phyloP scores from a whole-genome alignment of 1,140 invertebrate genomes.

The Campoletis sonorensis region DNA sequence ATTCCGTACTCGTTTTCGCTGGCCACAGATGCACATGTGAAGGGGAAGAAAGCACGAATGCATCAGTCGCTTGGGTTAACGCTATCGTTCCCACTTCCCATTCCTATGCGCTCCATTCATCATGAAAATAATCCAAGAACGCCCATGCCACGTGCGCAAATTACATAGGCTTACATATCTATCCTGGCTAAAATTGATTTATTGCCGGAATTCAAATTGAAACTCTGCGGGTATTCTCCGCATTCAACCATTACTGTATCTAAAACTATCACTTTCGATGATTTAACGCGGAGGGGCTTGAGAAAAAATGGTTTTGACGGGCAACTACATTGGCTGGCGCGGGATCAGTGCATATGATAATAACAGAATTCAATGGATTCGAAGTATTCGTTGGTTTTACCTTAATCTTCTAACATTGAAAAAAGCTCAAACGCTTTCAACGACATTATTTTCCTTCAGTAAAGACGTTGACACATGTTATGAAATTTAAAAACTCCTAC shows the following conservation, averaged over 20 bases:
- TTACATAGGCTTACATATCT: neutral
- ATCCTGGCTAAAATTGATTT: neutral
- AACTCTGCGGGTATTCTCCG: no score
- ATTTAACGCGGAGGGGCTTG: no score
- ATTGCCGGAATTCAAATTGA: neutral
- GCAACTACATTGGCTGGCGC: no score
- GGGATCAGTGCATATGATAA: no score
- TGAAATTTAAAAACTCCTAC: neutral
- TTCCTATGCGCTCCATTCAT: constrained; percentile 9
- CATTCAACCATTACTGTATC: no score
- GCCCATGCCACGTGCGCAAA: neutral
- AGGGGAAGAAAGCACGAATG: neutral
- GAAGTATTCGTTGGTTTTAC: no score
- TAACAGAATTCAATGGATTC: no score
- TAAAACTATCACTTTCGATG: no score
- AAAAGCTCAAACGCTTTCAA: neutral
- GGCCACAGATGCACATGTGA: constrained; percentile 31
- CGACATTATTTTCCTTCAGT: neutral
- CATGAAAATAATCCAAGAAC: constrained; percentile 17
- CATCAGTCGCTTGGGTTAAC: constrained; percentile 16
- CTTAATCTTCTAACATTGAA: no score
- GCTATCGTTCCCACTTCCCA: constrained; percentile 8
- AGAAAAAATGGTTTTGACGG: no score
- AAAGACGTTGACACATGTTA: neutral
- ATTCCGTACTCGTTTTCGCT: neutral